These are phyloP conservation scores for Liolophura sinensis DNA, from an alignment of 1,140 invertebrate genomes.

Conservation along the genomic window DNA sequence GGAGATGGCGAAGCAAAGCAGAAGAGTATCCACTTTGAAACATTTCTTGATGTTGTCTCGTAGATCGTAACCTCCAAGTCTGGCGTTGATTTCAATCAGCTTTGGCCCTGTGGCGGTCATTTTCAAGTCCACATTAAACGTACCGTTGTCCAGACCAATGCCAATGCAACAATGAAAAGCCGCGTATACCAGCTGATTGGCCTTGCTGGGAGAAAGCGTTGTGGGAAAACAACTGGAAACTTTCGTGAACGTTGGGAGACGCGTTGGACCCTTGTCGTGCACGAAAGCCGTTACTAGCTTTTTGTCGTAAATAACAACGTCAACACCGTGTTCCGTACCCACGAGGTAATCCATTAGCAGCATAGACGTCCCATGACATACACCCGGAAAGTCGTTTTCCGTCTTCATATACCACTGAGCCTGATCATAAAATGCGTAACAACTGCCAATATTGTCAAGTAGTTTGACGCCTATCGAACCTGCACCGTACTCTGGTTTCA, in stretches of 20 bases:
- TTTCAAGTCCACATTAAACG: conserved; percentile 41
- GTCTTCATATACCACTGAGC: conserved; percentile 12
- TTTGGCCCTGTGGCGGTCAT: conserved; percentile 35
- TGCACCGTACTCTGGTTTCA: conserved; percentile 37
- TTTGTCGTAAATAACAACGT: conserved; percentile 29
- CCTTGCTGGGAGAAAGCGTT: too few relatives aligned
- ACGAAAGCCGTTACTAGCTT: conserved; percentile 33
- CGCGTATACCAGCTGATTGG: conserved; percentile 23
- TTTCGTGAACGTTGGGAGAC: conserved; percentile 10
- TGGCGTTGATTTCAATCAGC: conserved; percentile 37
- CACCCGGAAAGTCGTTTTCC: conserved; percentile 25
- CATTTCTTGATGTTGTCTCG: conserved; percentile 30
- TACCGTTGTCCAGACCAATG: conserved; percentile 31
- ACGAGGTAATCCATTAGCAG: conserved; percentile 27
- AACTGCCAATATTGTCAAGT: conserved; percentile 20
- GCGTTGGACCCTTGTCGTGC: conserved; percentile 37
- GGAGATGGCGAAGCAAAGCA: conserved; percentile 23
- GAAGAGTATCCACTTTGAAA: conserved; percentile 28
- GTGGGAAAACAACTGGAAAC: too few relatives aligned
- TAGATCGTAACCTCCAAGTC: conserved; percentile 40
- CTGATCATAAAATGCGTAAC: conserved; percentile 10
- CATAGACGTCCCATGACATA: conserved; percentile 28
- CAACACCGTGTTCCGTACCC: conserved; percentile 37
- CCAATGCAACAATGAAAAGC: conserved; percentile 36
- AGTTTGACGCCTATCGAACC: conserved; percentile 34